Conservation (phyloP, 2,888 invertebrate species). For the Adelphocoris suturalis region DNA sequence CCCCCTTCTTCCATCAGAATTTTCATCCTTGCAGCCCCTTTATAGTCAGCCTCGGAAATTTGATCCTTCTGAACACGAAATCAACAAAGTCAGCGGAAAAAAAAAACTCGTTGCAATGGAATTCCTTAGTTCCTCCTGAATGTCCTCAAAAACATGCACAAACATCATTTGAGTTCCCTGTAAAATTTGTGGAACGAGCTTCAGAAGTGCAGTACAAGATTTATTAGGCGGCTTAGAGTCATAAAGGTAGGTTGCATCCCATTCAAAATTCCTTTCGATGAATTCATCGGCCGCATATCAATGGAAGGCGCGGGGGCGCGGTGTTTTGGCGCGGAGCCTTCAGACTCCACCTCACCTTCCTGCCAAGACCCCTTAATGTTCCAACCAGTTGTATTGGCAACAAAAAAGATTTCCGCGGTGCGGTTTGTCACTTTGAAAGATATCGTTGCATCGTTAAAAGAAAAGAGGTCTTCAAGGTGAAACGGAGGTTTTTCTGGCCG, state of each 20-base stretch:
- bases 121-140: too few species aligned
- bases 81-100: too few species aligned
- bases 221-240: not conserved
- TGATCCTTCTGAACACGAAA: too few species aligned
- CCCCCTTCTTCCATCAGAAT: too few species aligned
- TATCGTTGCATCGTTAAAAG: slow-evolving; percentile 17
- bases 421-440: slow-evolving; percentile 2
- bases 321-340: not conserved
- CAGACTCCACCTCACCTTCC: not conserved
- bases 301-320: not conserved
- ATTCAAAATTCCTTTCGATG: not conserved
- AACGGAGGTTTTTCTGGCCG: not conserved
- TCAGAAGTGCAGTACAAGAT: too few species aligned
- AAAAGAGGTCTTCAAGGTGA: not conserved
- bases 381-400: slow-evolving; percentile 18
- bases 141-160: too few species aligned
- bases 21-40: too few species aligned
- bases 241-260: not conserved
- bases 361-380: not conserved
- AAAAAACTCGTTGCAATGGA: too few species aligned
- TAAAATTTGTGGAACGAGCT: too few species aligned
- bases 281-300: not conserved
- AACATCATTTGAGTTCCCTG: too few species aligned
- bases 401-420: slow-evolving; percentile 27
- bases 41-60: too few species aligned